These are phyloP conservation scores for Montipora sp. DNA, from an alignment of 64 coral and sea anemone species.

Conservation along the genomic window DNA sequence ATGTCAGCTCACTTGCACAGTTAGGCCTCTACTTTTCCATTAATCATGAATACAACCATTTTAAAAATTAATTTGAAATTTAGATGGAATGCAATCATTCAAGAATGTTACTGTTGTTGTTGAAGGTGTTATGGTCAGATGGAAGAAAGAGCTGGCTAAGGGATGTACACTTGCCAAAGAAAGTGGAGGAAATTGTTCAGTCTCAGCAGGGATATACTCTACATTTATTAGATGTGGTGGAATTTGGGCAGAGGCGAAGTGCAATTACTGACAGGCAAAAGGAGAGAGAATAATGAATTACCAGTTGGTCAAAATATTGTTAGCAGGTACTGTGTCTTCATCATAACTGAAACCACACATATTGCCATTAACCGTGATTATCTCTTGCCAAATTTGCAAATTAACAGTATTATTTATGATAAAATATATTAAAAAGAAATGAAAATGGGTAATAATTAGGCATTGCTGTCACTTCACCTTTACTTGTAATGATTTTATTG, in stretches of 20 bases:
- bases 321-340: too few species aligned
- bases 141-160: slow-evolving; percentile 44
- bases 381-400: too few species aligned
- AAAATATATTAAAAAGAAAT: too few species aligned
- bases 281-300: not conserved
- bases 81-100: not conserved
- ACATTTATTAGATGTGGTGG: not conserved
- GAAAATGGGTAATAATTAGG: too few species aligned
- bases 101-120: not conserved
- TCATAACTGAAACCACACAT: too few species aligned
- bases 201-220: not conserved
- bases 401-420: too few species aligned
- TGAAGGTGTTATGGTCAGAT: slow-evolving; percentile 20
- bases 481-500: too few species aligned
- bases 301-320: not conserved
- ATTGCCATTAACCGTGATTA: too few species aligned
- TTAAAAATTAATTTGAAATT: slow-evolving; percentile 2
- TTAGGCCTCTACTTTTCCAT: not conserved
- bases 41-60: not conserved
- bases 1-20: not conserved
- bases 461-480: too few species aligned
- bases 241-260: slow-evolving; percentile 41
- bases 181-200: not conserved
- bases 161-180: slow-evolving; percentile 17
- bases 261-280: not conserved